Base-by-base conservation (phyloP, 1,140 invertebrate species). In the Hyphantria cunea region DNA sequence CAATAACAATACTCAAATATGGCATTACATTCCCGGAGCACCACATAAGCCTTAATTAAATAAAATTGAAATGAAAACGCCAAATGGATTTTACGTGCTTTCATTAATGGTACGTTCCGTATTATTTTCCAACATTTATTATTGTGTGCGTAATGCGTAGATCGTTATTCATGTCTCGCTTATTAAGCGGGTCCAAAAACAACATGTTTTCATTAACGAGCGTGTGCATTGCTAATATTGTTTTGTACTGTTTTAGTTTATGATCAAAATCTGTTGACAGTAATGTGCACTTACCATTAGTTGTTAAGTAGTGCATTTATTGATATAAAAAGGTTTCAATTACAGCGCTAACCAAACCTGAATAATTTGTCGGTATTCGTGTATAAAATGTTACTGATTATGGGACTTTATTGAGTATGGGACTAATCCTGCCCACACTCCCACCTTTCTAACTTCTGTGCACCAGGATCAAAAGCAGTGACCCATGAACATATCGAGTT, bases 31-130 rank as follows among this genome's bases (percentile, higher is more conserved):
- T n/a, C 37, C 4, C 15, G 55, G 58, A 51, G 59, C 78, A 76
- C 70, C 77, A 73, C 80, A 86, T 82, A 86, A 82, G 83, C 83
- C 75, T 90, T 90, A 89, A 90, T 90, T 90, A 89, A 89, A 90
- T 89, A 89, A 89, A 86, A 90, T 89, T 89, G 85, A 89, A 89
- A 89, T 89, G 84, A 87, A 85, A 88, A 86, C 68, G 80, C 78
- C 76, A 86, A 89, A 90, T 89, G 86, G 86, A 90, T 89, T 90
- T 89, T 86, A 84, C 84, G 81, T 90, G 86, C 87, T 87, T 81
- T 82, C 82, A 78, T 89, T 90, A 89, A 90, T 82, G 82, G 79
- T 79, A 69, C 76, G 80, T 74, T 84, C 72, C 78, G 82, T 85
- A 88, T 90, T 89, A 88, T 88, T 87, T 90, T 86, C 80, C 80